These are phyloP conservation scores for Gopherus flavomarginatus DNA, from an alignment of 2,113 vertebrate species.

Conservation along the genomic window DNA sequence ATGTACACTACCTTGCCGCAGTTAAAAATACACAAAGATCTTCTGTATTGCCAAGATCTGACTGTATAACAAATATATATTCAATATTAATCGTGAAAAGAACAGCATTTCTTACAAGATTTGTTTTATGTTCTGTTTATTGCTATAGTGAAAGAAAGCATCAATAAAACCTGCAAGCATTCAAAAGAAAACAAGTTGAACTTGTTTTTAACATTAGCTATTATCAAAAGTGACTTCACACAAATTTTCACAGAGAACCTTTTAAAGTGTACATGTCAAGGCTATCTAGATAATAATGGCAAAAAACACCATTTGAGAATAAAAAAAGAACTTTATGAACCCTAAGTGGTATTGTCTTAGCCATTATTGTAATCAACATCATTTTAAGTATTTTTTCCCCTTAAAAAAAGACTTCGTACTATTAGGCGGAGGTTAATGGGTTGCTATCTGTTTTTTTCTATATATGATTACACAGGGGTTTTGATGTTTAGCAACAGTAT, in stretches of 20 bases:
- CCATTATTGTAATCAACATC: background rate
- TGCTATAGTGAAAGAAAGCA: background rate
- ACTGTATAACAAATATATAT: rapidly evolving
- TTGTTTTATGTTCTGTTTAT: background rate
- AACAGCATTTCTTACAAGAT: background rate
- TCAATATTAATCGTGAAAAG: background rate
- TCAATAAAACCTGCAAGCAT: background rate
- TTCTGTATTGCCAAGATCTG: background rate
- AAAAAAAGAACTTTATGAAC: background rate
- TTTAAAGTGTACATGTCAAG: background rate
- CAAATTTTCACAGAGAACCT: background rate
- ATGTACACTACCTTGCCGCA: too few species aligned
- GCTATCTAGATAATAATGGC: rapidly evolving
- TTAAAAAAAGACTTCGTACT: background rate
- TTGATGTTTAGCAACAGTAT: background rate
- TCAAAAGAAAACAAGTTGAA: background rate
- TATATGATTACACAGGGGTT: background rate
- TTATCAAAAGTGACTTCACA: background rate
- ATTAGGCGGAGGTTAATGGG: background rate
- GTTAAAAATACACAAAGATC: too few species aligned
- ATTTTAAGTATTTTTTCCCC: background rate
- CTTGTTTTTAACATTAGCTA: background rate
- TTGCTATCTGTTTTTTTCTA: background rate
- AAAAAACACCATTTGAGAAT: background rate
- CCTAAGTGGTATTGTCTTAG: background rate